Evolutionary conservation across 2,888 invertebrate species (phyloP), one percentile per base, ranked within the genome.

Genomic region (Morpho achilles): DNA sequence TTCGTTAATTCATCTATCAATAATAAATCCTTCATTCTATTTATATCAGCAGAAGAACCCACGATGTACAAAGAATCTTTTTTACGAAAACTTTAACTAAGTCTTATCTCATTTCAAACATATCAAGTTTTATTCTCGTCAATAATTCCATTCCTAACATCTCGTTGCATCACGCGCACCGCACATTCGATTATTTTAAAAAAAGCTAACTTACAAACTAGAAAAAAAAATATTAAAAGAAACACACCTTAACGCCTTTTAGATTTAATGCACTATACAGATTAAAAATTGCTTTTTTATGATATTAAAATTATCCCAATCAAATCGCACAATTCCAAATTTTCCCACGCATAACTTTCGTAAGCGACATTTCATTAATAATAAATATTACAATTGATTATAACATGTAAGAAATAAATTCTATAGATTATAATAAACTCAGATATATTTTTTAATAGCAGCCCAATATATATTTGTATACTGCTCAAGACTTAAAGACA

Each of bases 141-240:
- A 32, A 32, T 32, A 32, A 16, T 16, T 16, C 5, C 32, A 32
- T 32, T 5, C 3, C 16, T 16, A 16, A 16, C 32, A 32, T 32
- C 32, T 32, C 3, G 32, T 32, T 32, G 3, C 32, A 32, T 32
- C 32, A 67, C 64, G 66, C 73, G 64, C 63, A 53, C 71, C 69
- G 67, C 68, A 61, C 56, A 67, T 69, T 64, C 71, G 72, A 75
- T 66, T 79, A 66, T 62, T 63, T 62, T 63, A 75, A 79, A 77
- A 84, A 80, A 85, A 87, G 82, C 85, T 80, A 80, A 71, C 85
- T 84, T 86, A 87, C 58, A 73, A 66, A 77, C 82, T 84, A 86
- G 72, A 71, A 79, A 82, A 81, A 76, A 73, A 16, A 16, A 16
- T 16, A 79, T 81, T 79, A 77, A 74, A 77, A 76, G 70, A 76